phyloP scores from a whole-genome alignment of 2,888 invertebrate species.

The Cremastinae sp. region DNA sequence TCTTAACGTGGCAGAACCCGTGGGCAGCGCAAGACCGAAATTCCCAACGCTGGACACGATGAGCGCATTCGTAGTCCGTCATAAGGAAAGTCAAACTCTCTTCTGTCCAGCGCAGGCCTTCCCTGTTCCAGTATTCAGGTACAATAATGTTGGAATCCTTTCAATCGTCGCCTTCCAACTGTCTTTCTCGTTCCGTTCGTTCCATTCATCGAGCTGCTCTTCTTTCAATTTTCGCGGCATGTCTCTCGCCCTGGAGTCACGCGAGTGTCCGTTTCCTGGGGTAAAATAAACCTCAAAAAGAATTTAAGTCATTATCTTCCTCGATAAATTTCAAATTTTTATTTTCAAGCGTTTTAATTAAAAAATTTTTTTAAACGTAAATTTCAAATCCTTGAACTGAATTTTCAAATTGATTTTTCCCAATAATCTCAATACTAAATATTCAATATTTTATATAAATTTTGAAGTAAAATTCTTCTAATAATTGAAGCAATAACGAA shows the following conservation, averaged over 20 bases:
- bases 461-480: too few species aligned
- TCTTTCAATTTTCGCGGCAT: slow-evolving; percentile 25
- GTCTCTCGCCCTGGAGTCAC: slow-evolving; percentile 9
- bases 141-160: slow-evolving; percentile 69
- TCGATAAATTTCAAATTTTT: too few species aligned
- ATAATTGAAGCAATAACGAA: too few species aligned
- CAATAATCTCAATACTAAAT: too few species aligned
- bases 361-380: too few species aligned
- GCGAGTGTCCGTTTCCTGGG: too few species aligned
- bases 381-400: too few species aligned
- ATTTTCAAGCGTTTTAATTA: too few species aligned
- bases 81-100: slow-evolving; percentile 71
- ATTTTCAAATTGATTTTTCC: too few species aligned
- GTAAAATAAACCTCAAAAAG: too few species aligned
- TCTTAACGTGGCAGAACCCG: slow-evolving; percentile 80
- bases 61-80: slow-evolving; percentile 61
- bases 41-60: slow-evolving; percentile 79
- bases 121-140: slow-evolving; percentile 81
- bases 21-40: slow-evolving; percentile 84
- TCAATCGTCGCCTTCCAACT: slow-evolving; percentile 31
- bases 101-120: slow-evolving; percentile 80
- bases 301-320: too few species aligned
- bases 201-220: slow-evolving; percentile 16
- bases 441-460: too few species aligned
- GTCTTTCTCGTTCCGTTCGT: slow-evolving; percentile 26